These are phyloP conservation scores for Alca torda DNA, from an alignment of 2,797 vertebrate species.

Conservation along the genomic window DNA sequence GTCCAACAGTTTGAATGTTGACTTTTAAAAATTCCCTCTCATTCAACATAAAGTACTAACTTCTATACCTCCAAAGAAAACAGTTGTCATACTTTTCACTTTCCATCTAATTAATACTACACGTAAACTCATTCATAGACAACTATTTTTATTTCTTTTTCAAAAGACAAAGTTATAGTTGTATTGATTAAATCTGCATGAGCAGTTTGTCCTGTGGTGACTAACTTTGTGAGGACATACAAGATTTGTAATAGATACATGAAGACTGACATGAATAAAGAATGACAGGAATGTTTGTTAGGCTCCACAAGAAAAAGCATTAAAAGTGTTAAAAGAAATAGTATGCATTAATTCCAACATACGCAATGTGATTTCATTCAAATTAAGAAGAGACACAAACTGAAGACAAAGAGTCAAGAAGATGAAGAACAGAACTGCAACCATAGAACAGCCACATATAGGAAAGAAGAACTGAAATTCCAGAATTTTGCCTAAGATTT, in stretches of 20 bases:
- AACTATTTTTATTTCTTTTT: neutral
- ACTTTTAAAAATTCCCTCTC: neutral
- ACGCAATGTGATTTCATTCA: neutral
- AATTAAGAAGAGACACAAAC: neutral
- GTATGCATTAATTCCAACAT: neutral
- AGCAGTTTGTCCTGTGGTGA: slow-evolving; percentile 59
- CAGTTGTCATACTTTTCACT: neutral
- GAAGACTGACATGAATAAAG: neutral
- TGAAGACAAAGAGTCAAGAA: neutral
- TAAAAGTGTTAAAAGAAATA: neutral
- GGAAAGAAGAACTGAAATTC: neutral
- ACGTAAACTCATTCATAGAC: neutral
- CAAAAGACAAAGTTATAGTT: neutral
- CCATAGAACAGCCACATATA: neutral
- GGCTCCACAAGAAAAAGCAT: neutral
- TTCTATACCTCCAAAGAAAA: neutral
- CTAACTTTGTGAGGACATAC: slow-evolving; percentile 1
- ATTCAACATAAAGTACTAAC: neutral
- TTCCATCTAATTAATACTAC: neutral
- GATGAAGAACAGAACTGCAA: neutral
- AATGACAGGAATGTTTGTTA: neutral
- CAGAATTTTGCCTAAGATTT: neutral
- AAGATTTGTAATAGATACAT: neutral
- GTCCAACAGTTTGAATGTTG: neutral
- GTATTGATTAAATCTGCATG: neutral